phyloP scores from a whole-genome alignment of 1,140 invertebrate genomes.

The Maconellicoccus hirsutus region DNA sequence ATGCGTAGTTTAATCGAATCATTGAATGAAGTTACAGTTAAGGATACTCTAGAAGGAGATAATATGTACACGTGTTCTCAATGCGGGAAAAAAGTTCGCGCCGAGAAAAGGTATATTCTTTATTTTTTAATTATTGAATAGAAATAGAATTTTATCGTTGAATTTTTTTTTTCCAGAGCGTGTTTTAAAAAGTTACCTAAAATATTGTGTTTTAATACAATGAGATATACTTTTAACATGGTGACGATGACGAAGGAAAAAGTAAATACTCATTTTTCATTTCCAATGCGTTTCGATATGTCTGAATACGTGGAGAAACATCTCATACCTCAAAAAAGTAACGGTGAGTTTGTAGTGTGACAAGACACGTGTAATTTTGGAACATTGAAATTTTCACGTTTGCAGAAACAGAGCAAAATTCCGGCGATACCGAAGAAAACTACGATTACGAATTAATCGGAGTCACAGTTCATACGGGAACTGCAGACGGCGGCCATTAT shows the following conservation, averaged over 20 bases:
- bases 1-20: conserved; percentile 93
- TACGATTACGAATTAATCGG: conserved; percentile 86
- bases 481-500: conserved; percentile 92
- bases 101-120: conserved; percentile 62
- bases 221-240: conserved; percentile 98
- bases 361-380: no score
- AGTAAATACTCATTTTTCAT: conserved; percentile 95
- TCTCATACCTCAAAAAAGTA: conserved; percentile 75
- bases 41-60: conserved; percentile 89
- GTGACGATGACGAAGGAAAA: conserved; percentile 94
- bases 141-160: conserved; percentile 23
- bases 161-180: conserved; percentile 46
- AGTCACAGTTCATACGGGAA: conserved; percentile 92
- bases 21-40: conserved; percentile 88
- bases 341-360: conserved; percentile 37
- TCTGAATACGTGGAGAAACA: conserved; percentile 87
- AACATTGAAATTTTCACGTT: conserved; percentile 26
- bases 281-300: conserved; percentile 86
- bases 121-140: not conserved
- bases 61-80: conserved; percentile 96
- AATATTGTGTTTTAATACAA: conserved; percentile 91
- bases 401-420: conserved; percentile 38
- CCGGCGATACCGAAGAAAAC: conserved; percentile 37
- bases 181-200: conserved; percentile 89
- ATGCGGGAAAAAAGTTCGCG: conserved; percentile 85